Evolutionary conservation across 2,888 invertebrate genomes (phyloP).

Genomic region (Celastrina argiolus): DNA sequence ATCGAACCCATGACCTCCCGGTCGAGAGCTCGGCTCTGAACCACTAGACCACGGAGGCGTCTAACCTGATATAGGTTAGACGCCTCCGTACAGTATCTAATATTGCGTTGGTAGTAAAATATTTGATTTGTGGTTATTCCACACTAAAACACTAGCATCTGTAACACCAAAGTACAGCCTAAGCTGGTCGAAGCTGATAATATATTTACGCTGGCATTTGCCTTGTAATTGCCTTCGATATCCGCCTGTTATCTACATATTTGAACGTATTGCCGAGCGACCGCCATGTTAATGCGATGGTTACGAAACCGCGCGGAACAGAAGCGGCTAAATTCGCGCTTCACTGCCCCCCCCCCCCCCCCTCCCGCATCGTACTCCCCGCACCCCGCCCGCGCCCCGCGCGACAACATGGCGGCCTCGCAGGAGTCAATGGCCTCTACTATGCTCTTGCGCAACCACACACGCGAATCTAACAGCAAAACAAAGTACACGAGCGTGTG

Average conservation of each 20-base stretch:
- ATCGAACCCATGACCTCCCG: too few species aligned
- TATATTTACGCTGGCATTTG: conserved; percentile 2
- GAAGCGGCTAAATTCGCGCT: conserved; percentile 67
- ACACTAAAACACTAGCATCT: background rate
- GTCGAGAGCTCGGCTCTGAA: too few species aligned
- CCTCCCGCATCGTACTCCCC: background rate
- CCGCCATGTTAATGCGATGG: conserved; percentile 41
- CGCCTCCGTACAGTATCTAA: too few species aligned
- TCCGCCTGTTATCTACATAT: conserved; percentile 29
- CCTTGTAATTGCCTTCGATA: background rate
- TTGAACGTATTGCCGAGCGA: conserved; percentile 25
- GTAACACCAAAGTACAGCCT: background rate
- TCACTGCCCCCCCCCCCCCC: conserved; percentile 47
- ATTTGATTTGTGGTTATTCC: too few species aligned
- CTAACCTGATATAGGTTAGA: too few species aligned
- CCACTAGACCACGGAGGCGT: too few species aligned
- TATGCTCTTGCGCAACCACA: conserved; percentile 72
- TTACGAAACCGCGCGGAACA: conserved; percentile 64
- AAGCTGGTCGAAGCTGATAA: background rate
- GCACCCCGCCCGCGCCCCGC: conserved; percentile 39
- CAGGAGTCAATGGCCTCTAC: conserved; percentile 74
- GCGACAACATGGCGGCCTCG: conserved; percentile 58
- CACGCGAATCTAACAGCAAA: conserved; percentile 77
- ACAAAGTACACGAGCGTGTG: conserved; percentile 62
- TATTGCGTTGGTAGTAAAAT: too few species aligned